phyloP scores from a whole-genome alignment of 2,113 vertebrate species.

The Eptesicus fuscus region DNA sequence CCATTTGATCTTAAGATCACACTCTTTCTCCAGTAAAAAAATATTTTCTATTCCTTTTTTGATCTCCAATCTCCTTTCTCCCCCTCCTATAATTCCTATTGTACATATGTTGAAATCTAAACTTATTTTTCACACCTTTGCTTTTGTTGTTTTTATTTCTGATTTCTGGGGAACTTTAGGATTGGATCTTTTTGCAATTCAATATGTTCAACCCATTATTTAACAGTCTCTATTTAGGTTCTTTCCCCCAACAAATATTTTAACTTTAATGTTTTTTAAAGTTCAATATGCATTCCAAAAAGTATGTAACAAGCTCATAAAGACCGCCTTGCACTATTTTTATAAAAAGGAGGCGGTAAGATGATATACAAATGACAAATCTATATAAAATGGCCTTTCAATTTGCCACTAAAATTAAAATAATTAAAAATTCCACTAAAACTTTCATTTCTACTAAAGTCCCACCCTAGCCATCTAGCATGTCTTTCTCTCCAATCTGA shows the following conservation, averaged over 20 bases:
- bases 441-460: neutral
- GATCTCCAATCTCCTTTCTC: neutral
- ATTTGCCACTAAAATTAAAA: neutral
- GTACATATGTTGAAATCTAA: neutral
- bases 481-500: neutral
- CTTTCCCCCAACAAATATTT: neutral
- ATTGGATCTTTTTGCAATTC: neutral
- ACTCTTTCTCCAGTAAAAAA: neutral
- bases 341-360: neutral
- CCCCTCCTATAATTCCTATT: neutral
- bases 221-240: neutral
- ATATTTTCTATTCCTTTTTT: neutral
- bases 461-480: neutral
- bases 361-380: neutral
- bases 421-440: constrained; percentile 13
- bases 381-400: neutral
- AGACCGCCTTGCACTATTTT: neutral
- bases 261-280: neutral
- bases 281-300: neutral
- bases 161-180: neutral
- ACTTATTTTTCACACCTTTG: neutral
- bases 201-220: neutral
- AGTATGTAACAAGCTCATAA: neutral
- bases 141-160: neutral
- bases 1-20: neutral